phyloP scores from a whole-genome alignment of 2,888 invertebrate genomes.

The Hanleya hanleyi region DNA sequence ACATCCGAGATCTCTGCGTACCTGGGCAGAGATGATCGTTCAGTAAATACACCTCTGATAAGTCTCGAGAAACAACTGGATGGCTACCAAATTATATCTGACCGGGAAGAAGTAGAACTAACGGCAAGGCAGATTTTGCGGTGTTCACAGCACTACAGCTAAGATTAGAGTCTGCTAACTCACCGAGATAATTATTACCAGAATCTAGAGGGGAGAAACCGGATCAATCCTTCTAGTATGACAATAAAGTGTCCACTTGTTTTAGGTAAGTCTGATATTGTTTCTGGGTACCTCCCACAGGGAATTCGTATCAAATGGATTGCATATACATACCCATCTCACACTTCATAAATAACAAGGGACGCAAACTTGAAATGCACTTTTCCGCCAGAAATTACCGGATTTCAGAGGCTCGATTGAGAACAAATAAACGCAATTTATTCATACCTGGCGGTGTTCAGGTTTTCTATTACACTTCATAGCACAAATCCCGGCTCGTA shows the following conservation, averaged over 20 bases:
- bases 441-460: no score
- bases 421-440: no score
- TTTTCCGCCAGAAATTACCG: no score
- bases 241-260: constrained; percentile 39
- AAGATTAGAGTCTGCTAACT: constrained; percentile 16
- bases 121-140: background rate
- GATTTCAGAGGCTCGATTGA: no score
- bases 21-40: constrained; percentile 5
- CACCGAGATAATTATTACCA: constrained; percentile 29
- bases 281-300: constrained; percentile 30
- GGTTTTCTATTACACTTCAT: no score
- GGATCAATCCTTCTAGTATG: constrained; percentile 29
- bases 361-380: no score
- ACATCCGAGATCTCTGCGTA: constrained; percentile 7
- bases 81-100: background rate
- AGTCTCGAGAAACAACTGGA: background rate
- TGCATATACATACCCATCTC: no score
- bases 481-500: no score
- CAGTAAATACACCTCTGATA: background rate
- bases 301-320: no score
- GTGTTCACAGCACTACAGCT: constrained; percentile 35
- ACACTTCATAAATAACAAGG: no score
- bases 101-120: background rate
- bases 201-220: constrained; percentile 28
- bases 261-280: constrained; percentile 33